Conservation (phyloP, 2,113 vertebrate species). For the Peromyscus leucopus region DNA sequence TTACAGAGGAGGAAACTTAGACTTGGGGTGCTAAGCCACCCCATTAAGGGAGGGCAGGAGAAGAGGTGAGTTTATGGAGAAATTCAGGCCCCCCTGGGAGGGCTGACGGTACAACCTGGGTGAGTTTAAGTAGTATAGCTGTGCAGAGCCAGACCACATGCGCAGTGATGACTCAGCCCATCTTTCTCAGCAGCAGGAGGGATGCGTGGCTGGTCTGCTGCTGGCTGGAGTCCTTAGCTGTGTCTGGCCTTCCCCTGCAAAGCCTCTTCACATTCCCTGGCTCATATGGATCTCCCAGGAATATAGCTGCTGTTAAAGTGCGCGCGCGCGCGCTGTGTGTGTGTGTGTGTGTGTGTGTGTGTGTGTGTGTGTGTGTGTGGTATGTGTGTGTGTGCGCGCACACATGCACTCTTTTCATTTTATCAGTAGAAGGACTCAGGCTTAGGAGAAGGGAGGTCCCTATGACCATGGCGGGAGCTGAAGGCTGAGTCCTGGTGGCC, state of each 20-base stretch:
- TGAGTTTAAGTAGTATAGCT: neutral
- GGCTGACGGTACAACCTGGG: neutral
- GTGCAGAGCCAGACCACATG: neutral
- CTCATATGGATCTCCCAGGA: neutral
- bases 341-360: neutral
- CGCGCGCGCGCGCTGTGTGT: neutral
- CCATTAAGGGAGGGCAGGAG: neutral
- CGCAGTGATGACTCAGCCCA: neutral
- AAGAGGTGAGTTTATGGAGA: neutral
- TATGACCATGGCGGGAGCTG: neutral
- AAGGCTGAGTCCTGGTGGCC: neutral
- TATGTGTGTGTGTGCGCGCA: neutral
- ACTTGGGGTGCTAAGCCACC: neutral
- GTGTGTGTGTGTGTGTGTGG: no score
- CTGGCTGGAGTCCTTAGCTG: neutral
- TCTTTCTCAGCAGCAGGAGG: neutral
- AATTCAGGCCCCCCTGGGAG: no score
- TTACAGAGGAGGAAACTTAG: constrained; percentile 5
- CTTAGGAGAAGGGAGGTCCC: neutral
- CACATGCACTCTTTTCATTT: neutral
- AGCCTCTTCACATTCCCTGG: neutral
- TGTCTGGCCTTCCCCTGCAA: neutral
- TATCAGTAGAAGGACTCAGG: neutral
- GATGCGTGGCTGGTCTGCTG: no score
- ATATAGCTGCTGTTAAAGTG: neutral